Evolutionary conservation across 2,797 vertebrate species (phyloP), one percentile per base, ranked within the genome.

Genomic region (Melanotaenia boesemani): DNA sequence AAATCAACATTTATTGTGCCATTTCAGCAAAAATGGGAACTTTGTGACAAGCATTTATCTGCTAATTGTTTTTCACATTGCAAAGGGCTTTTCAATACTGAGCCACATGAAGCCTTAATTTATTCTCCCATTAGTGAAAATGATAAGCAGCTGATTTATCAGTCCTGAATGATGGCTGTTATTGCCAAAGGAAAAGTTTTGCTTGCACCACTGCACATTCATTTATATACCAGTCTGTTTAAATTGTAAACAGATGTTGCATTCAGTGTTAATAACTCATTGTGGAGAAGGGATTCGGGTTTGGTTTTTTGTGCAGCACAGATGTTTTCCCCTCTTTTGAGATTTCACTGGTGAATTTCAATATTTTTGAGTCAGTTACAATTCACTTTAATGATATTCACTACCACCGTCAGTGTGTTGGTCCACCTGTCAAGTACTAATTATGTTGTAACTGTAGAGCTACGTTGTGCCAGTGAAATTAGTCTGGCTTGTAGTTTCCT

Each of bases 211-310:
- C 48, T 77, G 72, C 86, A 70, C 67, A 69, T 50, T 59, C 71
- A 62, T 63, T 52, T 57, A 20, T 50, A 54, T 68, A 77, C 74
- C 76, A 81, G 70, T 82, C 70, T 41, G 70, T 74, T 81, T 74
- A 67, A 90, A 92, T 90, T 86, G 67, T 89, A 82, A 89, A 87
- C 92, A 91, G 85, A 89, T 91, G 89, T 68, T 70, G 74, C n/a
- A 24, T 81, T 86, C 77, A 73, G 34, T 55, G 26, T 86, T 79
- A 86, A 84, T 86, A 84, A 76, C 55, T 73, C 66, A 56, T 77
- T 88, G 80, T 70, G 39, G 26, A 77, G 70, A 24, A 57, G 46
- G 26, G 59, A 26, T 18, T 82, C 70, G 39, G 56, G 75, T 82
- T 80, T 61, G 74, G 65, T 64, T 59, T 80, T 85, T 83, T 26